Evolutionary conservation across 2,113 vertebrate species (phyloP).

Genomic region (Siniperca knerii): DNA sequence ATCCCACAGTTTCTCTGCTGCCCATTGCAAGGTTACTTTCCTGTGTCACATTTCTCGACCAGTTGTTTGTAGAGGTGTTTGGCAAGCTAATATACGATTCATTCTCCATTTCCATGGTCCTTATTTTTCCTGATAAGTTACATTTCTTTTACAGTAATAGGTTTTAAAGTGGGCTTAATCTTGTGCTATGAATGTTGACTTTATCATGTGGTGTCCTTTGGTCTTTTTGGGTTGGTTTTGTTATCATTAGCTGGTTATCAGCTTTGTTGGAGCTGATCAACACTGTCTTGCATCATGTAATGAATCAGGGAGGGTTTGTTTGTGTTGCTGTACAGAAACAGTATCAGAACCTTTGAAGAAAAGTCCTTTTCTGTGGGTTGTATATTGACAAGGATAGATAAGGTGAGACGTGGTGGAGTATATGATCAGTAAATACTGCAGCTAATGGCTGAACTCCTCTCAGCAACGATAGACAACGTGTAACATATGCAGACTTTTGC

Average conservation of each 20-base stretch:
- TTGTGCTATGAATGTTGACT: background rate
- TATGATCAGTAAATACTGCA: slow-evolving; percentile 61
- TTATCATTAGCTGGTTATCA: background rate
- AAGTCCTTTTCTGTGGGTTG: slow-evolving; percentile 7
- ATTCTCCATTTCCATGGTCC: background rate
- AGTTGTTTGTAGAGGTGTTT: background rate
- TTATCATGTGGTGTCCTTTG: background rate
- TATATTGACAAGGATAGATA: slow-evolving; percentile 39
- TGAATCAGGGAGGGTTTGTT: background rate
- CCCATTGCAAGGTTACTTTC: background rate
- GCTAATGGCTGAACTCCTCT: slow-evolving; percentile 53
- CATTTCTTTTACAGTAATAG: background rate
- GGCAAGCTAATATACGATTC: background rate
- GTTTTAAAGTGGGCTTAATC: background rate
- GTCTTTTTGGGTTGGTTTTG: background rate
- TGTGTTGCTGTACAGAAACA: slow-evolving; percentile 8
- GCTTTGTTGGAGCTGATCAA: background rate
- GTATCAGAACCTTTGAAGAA: background rate
- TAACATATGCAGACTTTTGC: slow-evolving; percentile 29
- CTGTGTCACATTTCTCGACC: background rate
- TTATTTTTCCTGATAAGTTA: background rate
- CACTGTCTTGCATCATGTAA: background rate
- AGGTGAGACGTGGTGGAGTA: slow-evolving; percentile 29
- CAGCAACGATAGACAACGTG: background rate
- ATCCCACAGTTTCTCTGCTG: background rate